phyloP scores from a whole-genome alignment of 2,113 vertebrate species.

The Aix galericulata region DNA sequence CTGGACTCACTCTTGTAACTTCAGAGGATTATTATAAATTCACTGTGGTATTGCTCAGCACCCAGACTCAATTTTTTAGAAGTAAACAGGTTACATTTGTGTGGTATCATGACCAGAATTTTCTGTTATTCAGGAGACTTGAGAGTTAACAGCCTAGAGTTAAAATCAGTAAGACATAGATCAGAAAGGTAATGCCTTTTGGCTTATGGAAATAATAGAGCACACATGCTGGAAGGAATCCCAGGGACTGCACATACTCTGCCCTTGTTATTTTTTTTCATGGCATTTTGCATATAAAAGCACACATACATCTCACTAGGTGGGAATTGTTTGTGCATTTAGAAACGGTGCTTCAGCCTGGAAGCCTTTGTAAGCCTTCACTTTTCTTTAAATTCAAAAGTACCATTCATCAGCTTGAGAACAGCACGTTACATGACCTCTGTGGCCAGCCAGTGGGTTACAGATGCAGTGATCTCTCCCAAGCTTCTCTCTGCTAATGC shows the following conservation, averaged over 20 bases:
- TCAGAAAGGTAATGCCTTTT: slow-evolving; percentile 31
- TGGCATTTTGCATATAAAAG: neutral
- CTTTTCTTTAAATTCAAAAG: slow-evolving; percentile 36
- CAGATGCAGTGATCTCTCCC: accelerated
- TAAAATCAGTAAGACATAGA: neutral
- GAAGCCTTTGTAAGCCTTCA: slow-evolving; percentile 40
- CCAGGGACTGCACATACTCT: neutral
- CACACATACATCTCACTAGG: neutral
- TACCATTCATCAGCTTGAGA: neutral
- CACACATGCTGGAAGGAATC: slow-evolving; percentile 29
- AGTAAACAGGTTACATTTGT: neutral
- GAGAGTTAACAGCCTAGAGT: slow-evolving; percentile 19
- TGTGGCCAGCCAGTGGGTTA: neutral
- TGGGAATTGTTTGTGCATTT: neutral
- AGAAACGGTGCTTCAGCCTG: slow-evolving; percentile 39
- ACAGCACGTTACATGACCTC: neutral
- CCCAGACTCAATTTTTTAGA: neutral
- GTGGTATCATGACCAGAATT: neutral
- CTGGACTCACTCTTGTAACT: neutral
- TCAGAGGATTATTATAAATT: neutral
- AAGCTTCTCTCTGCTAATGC: accelerated
- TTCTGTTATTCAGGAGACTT: neutral
- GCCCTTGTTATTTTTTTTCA: slow-evolving; percentile 40
- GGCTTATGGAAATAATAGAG: slow-evolving; percentile 20
- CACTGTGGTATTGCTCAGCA: neutral